phyloP scores from a whole-genome alignment of 2,113 vertebrate genomes.

The Crotalus tigris region DNA sequence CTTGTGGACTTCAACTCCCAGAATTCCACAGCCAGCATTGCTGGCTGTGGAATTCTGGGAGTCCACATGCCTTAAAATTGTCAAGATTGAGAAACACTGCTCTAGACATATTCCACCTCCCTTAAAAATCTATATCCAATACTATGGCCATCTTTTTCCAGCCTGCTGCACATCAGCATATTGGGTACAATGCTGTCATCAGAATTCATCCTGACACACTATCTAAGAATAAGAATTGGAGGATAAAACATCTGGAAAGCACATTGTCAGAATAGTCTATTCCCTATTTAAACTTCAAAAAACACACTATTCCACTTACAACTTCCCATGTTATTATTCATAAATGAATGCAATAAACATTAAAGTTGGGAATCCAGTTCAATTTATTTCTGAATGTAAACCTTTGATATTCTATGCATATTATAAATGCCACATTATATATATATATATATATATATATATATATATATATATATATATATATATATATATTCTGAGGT shows the following conservation, averaged over 20 bases:
- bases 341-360: not conserved
- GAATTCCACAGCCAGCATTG: too few species aligned
- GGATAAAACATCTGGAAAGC: not conserved
- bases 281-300: not conserved
- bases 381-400: not conserved
- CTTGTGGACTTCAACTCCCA: too few species aligned
- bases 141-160: not conserved
- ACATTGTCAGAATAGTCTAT: not conserved
- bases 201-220: not conserved
- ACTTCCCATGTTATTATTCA: not conserved
- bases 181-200: not conserved
- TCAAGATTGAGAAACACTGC: too few species aligned
- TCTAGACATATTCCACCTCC: not conserved
- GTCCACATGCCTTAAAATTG: too few species aligned
- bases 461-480: too few species aligned
- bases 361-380: not conserved
- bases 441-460: too few species aligned
- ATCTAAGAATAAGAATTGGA: not conserved
- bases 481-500: too few species aligned
- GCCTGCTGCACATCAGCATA: not conserved
- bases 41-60: too few species aligned
- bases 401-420: not conserved
- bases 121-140: not conserved
- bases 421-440: not conserved
- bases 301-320: not conserved